Evolutionary conservation across 2,888 invertebrate genomes (phyloP).

Genomic region (Cataglyphis livida): DNA sequence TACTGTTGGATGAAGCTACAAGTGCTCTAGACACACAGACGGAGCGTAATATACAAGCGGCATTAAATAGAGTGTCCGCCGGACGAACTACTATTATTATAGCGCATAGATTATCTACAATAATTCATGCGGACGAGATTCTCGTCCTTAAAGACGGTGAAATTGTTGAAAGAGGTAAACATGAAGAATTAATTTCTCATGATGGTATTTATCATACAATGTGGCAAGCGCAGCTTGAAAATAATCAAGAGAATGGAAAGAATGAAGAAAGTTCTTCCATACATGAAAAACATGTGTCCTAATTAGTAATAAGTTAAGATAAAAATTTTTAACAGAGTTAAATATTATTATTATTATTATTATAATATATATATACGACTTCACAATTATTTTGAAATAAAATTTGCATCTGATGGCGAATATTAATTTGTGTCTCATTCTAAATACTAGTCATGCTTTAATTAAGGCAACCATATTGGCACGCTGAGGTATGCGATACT

Average conservation of each 20-base stretch:
- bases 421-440: background rate
- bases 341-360: slow-evolving; percentile 8
- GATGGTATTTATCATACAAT: slow-evolving; percentile 94
- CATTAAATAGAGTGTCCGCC: slow-evolving; percentile 91
- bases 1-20: slow-evolving; percentile 97
- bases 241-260: slow-evolving; percentile 82
- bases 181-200: slow-evolving; percentile 83
- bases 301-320: slow-evolving; percentile 21
- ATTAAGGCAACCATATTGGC: slow-evolving; percentile 8
- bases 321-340: background rate
- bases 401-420: slow-evolving; percentile 1
- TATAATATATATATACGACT: background rate
- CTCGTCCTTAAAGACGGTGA: slow-evolving; percentile 96
- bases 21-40: slow-evolving; percentile 98
- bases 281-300: slow-evolving; percentile 12
- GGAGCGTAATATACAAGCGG: slow-evolving; percentile 90
- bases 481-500: background rate
- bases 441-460: background rate
- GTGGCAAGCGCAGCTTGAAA: slow-evolving; percentile 96
- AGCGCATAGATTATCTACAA: slow-evolving; percentile 97
- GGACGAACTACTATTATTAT: slow-evolving; percentile 97
- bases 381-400: background rate
- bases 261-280: background rate
- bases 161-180: slow-evolving; percentile 96
- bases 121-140: slow-evolving; percentile 98